Conservation (phyloP, 1,140 invertebrate species). For the Heliconius hermathena region DNA sequence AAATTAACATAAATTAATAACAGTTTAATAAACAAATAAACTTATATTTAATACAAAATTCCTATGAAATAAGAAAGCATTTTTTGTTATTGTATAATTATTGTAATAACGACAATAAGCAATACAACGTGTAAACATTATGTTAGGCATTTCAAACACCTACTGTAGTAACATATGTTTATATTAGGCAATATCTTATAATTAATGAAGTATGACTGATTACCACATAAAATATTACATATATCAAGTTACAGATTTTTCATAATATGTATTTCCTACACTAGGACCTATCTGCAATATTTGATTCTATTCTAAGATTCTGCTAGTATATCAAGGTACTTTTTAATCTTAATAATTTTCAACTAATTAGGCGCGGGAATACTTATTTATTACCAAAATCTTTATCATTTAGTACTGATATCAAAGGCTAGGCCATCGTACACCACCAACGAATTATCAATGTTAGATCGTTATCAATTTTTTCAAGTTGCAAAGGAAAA, state of each 20-base stretch:
- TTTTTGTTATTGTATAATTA: background rate
- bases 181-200: background rate
- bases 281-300: background rate
- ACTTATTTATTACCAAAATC: no score
- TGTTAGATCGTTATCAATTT: no score
- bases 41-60: background rate
- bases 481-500: no score
- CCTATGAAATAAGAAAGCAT: background rate
- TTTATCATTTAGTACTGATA: no score
- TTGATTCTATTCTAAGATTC: no score
- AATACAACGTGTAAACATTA: background rate
- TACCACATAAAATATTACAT: background rate
- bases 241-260: slow-evolving; percentile 4
- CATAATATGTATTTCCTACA: background rate
- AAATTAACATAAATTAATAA: no score
- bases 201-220: slow-evolving; percentile 1
- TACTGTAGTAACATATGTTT: background rate
- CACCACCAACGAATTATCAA: no score
- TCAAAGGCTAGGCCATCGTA: no score
- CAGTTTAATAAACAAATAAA: background rate
- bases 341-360: no score
- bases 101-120: background rate
- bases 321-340: no score
- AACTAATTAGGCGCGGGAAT: no score
- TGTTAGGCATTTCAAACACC: background rate